phyloP scores from a whole-genome alignment of 2,113 vertebrate species.

The Cyanoliseus patagonus region DNA sequence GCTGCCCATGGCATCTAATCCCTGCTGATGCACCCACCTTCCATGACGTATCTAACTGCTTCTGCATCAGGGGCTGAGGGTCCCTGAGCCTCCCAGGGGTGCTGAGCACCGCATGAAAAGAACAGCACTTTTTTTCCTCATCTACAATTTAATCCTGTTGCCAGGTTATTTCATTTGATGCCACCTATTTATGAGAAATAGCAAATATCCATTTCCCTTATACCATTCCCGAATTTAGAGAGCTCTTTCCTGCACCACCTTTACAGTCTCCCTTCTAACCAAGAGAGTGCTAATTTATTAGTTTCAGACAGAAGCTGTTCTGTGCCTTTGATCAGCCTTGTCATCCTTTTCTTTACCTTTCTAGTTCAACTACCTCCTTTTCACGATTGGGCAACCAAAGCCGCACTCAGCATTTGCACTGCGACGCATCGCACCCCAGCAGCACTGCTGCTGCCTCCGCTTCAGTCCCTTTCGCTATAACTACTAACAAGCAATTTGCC shows the following conservation, averaged over 20 bases:
- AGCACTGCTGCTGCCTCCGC: neutral
- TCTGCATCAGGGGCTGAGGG: neutral
- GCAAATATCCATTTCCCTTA: neutral
- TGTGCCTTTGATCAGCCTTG: neutral
- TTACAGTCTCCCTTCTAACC: neutral
- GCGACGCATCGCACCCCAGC: neutral
- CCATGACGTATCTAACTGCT: neutral
- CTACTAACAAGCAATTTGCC: neutral
- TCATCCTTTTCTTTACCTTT: neutral
- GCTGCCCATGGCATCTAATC: neutral
- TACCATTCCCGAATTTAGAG: neutral
- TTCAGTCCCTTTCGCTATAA: neutral
- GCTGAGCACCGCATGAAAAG: neutral
- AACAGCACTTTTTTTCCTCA: neutral
- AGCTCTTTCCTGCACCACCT: neutral
- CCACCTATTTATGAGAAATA: neutral
- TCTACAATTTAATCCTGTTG: neutral
- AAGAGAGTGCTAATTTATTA: neutral
- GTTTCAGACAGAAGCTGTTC: neutral
- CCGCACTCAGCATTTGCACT: neutral
- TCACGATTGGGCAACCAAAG: neutral
- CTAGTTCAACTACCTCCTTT: neutral
- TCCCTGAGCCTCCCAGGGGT: fast-evolving
- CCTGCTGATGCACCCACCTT: neutral
- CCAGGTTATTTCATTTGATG: neutral